Conservation (phyloP, 2,113 vertebrate genomes). For the Sigmodon hispidus region DNA sequence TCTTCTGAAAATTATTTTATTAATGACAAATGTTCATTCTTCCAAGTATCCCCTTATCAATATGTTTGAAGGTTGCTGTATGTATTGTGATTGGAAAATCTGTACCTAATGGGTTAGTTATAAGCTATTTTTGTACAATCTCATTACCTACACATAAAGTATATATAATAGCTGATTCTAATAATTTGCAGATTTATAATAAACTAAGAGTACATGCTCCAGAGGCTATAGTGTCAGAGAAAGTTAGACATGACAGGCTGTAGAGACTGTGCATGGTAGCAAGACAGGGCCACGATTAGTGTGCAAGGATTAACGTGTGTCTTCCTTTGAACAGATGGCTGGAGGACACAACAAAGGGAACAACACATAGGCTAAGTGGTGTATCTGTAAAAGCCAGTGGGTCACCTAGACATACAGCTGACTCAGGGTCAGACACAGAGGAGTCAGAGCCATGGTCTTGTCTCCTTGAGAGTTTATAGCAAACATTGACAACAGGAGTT, state of each 20-base stretch:
- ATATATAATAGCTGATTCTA: constrained; percentile 24
- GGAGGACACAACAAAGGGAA: background rate
- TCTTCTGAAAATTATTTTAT: constrained; percentile 48
- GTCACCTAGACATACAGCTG: background rate
- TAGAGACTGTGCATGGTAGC: background rate
- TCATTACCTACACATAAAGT: background rate
- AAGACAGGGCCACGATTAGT: background rate
- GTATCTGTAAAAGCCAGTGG: background rate
- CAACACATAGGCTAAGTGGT: background rate
- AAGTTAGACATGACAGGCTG: background rate
- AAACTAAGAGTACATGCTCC: background rate
- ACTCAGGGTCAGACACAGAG: background rate
- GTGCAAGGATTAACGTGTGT: background rate
- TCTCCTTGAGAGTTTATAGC: background rate
- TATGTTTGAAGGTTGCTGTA: background rate
- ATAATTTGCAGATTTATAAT: constrained; percentile 24
- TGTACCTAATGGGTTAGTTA: background rate
- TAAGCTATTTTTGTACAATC: background rate
- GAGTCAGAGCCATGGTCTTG: background rate
- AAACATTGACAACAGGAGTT: background rate
- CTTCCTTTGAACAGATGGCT: background rate
- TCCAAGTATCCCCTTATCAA: constrained; percentile 39
- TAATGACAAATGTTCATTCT: constrained; percentile 6
- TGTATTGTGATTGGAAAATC: background rate
- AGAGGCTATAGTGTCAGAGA: background rate